Percentiles rank a stretch among this genome's conserved stretches.
phyloP scores from a whole-genome alignment of 1,140 invertebrate species.

The Pollicipes pollicipes region DNA sequence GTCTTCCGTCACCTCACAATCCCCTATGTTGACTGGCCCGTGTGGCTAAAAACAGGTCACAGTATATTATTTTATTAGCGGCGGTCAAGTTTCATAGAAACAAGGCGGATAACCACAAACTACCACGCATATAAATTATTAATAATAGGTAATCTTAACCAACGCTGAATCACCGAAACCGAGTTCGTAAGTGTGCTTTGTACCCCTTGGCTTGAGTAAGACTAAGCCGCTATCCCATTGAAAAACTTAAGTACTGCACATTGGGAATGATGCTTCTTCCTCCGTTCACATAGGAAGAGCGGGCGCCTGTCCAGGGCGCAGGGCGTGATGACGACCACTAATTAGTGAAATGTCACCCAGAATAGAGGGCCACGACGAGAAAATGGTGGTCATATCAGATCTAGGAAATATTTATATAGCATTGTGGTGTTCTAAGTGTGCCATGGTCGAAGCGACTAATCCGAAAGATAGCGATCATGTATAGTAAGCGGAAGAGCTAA shows the following conservation, averaged over 20 bases:
- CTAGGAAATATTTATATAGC: background rate
- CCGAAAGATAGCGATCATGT: too few species aligned
- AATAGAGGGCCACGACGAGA: background rate
- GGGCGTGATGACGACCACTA: background rate
- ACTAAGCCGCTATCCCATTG: background rate
- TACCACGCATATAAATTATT: background rate
- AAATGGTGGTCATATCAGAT: too few species aligned
- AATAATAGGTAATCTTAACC: slow-evolving; percentile 1
- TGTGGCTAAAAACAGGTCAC: background rate
- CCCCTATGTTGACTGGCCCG: too few species aligned
- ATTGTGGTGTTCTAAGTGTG: background rate
- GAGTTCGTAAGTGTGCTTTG: background rate
- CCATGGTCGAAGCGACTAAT: too few species aligned
- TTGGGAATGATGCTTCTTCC: background rate
- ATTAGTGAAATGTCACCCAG: background rate
- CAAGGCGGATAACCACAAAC: background rate
- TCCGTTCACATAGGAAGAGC: background rate
- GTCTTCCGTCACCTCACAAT: too few species aligned
- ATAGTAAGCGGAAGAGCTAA: too few species aligned
- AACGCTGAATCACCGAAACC: background rate
- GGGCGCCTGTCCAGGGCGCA: too few species aligned
- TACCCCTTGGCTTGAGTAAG: background rate
- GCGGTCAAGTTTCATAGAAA: background rate
- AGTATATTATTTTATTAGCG: background rate
- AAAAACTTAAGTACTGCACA: background rate